These are phyloP conservation scores for Tridacna gigas DNA, from an alignment of 2,888 invertebrate genomes.

Conservation along the genomic window DNA sequence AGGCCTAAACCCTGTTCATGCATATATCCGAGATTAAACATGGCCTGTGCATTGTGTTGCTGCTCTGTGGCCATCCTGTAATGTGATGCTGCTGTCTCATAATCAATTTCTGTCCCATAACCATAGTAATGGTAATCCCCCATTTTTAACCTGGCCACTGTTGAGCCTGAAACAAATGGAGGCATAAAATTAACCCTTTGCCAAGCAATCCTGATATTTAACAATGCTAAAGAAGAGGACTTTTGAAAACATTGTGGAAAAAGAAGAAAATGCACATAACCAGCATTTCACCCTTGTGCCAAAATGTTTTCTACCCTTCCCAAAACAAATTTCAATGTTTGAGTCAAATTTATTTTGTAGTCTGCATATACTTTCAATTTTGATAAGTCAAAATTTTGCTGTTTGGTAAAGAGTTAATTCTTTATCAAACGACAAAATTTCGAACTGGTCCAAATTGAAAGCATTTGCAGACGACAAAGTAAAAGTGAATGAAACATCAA, in stretches of 20 bases:
- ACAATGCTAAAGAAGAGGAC: neutral
- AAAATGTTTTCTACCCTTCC: neutral
- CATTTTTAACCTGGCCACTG: slow-evolving; percentile 91
- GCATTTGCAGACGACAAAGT: no score
- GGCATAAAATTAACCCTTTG: neutral
- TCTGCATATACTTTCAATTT: no score
- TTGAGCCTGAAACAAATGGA: slow-evolving; percentile 85
- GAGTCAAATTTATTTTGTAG: no score
- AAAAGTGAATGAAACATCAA: no score
- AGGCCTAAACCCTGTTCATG: slow-evolving; percentile 98
- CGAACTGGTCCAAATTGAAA: no score
- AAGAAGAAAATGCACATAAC: neutral
- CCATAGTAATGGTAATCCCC: slow-evolving; percentile 99
- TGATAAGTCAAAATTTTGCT: no score
- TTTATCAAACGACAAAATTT: no score
- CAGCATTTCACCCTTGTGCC: neutral
- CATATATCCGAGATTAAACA: slow-evolving; percentile 99
- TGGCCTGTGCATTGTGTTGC: slow-evolving; percentile 98
- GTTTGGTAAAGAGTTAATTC: no score
- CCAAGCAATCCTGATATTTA: neutral
- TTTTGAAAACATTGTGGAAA: neutral
- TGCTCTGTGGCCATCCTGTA: slow-evolving; percentile 94
- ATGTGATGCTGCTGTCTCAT: slow-evolving; percentile 97
- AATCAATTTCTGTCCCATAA: slow-evolving; percentile 95
- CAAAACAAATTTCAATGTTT: no score